phyloP scores from a whole-genome alignment of 2,888 invertebrate genomes.

The Pristionchus mayeri region DNA sequence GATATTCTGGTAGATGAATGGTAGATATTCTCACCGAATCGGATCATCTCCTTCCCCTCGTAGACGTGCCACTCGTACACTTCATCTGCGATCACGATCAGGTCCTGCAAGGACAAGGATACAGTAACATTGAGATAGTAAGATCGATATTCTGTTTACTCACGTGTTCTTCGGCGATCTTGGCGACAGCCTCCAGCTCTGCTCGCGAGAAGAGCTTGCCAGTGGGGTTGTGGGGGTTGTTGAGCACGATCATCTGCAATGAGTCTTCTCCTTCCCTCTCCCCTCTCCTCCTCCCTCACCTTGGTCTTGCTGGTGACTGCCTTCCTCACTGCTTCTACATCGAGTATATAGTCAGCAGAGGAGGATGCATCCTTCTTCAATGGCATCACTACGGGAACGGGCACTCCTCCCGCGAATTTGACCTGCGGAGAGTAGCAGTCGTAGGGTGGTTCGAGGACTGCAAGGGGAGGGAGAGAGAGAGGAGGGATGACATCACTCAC shows the following conservation, averaged over 20 bases:
- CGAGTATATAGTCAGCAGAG: constrained; percentile 88
- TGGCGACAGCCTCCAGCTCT: constrained; percentile 83
- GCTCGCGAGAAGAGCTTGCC: constrained; percentile 83
- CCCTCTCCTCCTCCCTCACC: constrained; percentile 51
- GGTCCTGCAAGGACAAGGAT: constrained; percentile 80
- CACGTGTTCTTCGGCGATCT: constrained; percentile 88
- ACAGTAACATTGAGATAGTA: no score
- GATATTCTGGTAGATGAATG: no score
- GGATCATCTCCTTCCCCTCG: constrained; percentile 85
- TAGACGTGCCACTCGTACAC: constrained; percentile 98
- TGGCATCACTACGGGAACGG: constrained; percentile 89
- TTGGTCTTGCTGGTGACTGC: constrained; percentile 92
- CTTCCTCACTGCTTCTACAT: constrained; percentile 85
- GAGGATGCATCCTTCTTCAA: constrained; percentile 77
- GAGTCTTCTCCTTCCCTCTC: not conserved
- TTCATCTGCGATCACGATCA: constrained; percentile 93
- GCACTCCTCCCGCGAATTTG: constrained; percentile 87
- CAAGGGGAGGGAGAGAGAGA: constrained; percentile 50
- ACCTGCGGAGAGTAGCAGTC: constrained; percentile 98
- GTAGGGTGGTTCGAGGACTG: constrained; percentile 94
- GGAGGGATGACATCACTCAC: no score
- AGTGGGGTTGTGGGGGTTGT: constrained; percentile 96
- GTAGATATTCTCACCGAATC: constrained; percentile 89
- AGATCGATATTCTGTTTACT: no score
- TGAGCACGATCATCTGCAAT: constrained; percentile 87